Conservation (phyloP, 2,113 vertebrate species). For the Sinosuthora webbiana region DNA sequence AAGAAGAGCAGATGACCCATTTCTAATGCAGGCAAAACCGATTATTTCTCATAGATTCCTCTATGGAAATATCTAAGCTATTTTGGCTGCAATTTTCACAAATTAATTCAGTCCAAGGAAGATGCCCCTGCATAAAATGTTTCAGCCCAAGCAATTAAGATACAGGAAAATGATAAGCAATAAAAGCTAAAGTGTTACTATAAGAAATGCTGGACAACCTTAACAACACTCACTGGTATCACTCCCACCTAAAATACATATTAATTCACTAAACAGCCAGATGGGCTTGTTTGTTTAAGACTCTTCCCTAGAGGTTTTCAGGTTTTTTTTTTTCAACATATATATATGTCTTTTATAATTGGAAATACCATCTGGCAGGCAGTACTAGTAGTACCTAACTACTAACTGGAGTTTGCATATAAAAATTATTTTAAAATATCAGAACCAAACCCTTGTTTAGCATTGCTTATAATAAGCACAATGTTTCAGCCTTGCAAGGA, state of each 20-base stretch:
- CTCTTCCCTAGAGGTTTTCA: constrained; percentile 11
- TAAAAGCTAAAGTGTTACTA: neutral
- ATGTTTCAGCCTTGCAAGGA: neutral
- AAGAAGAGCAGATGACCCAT: neutral
- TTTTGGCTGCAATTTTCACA: neutral
- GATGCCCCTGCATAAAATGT: neutral
- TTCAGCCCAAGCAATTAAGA: constrained; percentile 32
- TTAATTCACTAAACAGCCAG: constrained; percentile 46
- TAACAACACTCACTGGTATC: neutral
- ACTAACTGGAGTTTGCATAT: neutral
- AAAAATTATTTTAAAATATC: neutral
- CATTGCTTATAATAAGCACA: neutral
- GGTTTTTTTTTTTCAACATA: neutral
- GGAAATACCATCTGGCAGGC: constrained; percentile 25
- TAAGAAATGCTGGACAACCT: constrained; percentile 24
- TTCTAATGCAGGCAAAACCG: neutral
- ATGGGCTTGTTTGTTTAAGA: constrained; percentile 51
- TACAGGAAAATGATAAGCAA: neutral
- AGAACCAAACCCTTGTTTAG: neutral
- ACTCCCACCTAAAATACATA: neutral
- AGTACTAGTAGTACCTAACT: neutral
- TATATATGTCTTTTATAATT: neutral
- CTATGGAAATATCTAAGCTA: neutral
- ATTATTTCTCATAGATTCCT: neutral
- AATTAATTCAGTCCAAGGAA: constrained; percentile 26